A percentile compares a stretch with the other conserved stretches of the same genome.
Evolutionary conservation across 2,797 vertebrate genomes (phyloP).

Genomic region (Sebastes aleutianus): DNA sequence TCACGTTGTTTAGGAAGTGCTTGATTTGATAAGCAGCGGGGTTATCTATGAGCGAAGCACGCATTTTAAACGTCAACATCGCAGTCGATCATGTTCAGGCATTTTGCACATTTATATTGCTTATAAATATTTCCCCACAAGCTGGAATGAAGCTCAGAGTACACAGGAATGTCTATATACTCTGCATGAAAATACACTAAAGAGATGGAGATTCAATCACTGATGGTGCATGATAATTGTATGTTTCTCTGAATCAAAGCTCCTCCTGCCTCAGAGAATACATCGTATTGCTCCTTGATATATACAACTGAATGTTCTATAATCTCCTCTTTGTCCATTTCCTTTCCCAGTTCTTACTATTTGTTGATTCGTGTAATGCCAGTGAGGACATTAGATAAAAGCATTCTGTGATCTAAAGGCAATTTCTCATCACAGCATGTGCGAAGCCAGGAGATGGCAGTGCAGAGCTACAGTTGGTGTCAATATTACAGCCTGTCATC

Average conservation of each 20-base stretch:
- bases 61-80: no score
- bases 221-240: background rate
- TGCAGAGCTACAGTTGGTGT: conserved; percentile 57
- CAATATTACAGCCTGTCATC: background rate
- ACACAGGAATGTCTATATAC: no score
- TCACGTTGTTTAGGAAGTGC: no score
- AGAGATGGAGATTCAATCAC: background rate
- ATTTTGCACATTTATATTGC: background rate
- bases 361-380: background rate
- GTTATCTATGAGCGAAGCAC: no score
- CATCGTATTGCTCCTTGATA: no score
- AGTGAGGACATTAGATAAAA: background rate
- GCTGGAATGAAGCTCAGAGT: background rate
- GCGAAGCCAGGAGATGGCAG: conserved; percentile 72
- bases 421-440: background rate
- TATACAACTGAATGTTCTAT: no score
- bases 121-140: background rate
- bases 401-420: background rate
- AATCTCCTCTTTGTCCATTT: no score
- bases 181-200: background rate
- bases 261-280: background rate
- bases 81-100: no score
- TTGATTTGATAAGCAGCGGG: no score
- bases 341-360: no score
- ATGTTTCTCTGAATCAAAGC: background rate